Conservation (phyloP, 2,113 vertebrate genomes). For the Onychorhynchus coronatus region DNA sequence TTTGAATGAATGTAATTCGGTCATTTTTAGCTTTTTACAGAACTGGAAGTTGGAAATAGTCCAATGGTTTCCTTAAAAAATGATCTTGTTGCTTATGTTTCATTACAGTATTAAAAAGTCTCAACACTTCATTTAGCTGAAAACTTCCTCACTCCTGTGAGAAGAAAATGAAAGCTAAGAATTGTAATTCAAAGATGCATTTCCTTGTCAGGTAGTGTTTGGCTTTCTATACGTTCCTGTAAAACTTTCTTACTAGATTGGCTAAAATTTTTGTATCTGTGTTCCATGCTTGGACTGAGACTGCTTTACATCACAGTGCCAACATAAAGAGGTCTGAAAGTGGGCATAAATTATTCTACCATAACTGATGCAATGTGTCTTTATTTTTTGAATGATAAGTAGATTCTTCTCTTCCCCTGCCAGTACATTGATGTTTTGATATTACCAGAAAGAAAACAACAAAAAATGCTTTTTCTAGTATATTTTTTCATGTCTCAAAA, state of each 20-base stretch:
- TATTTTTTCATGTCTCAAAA: not conserved
- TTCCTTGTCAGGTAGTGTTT: not conserved
- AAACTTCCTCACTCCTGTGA: not conserved
- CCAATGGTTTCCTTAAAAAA: not conserved
- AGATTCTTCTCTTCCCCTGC: not conserved
- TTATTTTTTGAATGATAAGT: not conserved
- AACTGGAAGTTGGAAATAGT: not conserved
- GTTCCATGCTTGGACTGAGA: not conserved
- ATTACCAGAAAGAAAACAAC: not conserved
- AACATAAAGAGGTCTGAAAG: not conserved
- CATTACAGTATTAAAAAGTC: not conserved
- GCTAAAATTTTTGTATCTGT: not conserved
- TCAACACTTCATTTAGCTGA: not conserved
- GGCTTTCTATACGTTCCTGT: not conserved
- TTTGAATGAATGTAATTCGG: not conserved
- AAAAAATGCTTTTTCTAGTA: not conserved
- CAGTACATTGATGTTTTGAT: not conserved
- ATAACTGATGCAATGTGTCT: not conserved
- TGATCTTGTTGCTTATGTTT: not conserved
- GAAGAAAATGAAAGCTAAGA: not conserved
- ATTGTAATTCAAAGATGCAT: not conserved
- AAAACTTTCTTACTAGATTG: not conserved
- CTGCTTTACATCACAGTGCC: not conserved
- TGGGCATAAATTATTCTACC: not conserved
- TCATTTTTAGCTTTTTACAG: not conserved